phyloP scores from a whole-genome alignment of 2,888 invertebrate genomes.

The Agrotis exclamationis region DNA sequence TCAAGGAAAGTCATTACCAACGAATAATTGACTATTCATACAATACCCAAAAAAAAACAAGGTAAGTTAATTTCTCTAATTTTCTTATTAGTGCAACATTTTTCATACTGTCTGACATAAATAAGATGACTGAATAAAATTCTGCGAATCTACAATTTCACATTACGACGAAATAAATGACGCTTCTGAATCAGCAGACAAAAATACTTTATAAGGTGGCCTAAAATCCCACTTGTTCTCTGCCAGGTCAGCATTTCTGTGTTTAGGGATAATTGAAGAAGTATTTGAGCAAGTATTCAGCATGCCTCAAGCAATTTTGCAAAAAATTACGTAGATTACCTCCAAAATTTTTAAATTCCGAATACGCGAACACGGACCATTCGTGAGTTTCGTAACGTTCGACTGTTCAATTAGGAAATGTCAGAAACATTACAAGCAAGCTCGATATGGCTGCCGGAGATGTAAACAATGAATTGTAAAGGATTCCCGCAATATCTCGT shows the following conservation, averaged over 20 bases:
- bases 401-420: conserved; percentile 39
- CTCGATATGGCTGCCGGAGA: conserved; percentile 45
- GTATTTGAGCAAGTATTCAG: too few relatives aligned
- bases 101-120: not conserved
- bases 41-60: not conserved
- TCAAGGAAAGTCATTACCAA: conserved; percentile 1
- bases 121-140: not conserved
- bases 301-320: too few relatives aligned
- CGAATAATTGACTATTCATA: not conserved
- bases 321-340: not conserved
- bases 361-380: not conserved
- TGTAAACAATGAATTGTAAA: conserved; percentile 50
- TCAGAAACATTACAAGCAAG: conserved; percentile 44
- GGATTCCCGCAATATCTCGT: conserved; percentile 49
- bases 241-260: too few relatives aligned
- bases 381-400: conserved; percentile 3
- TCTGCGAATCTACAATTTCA: not conserved
- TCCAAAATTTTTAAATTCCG: not conserved
- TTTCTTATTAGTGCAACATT: not conserved
- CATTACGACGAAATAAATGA: not conserved
- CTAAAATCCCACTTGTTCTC: too few relatives aligned
- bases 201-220: too few relatives aligned
- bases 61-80: not conserved
- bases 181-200: too few relatives aligned
- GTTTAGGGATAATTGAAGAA: too few relatives aligned